Evolutionary conservation across 2,797 vertebrate species (phyloP), one percentile per base, ranked within the genome.

Genomic region (Esox masquinongy): DNA sequence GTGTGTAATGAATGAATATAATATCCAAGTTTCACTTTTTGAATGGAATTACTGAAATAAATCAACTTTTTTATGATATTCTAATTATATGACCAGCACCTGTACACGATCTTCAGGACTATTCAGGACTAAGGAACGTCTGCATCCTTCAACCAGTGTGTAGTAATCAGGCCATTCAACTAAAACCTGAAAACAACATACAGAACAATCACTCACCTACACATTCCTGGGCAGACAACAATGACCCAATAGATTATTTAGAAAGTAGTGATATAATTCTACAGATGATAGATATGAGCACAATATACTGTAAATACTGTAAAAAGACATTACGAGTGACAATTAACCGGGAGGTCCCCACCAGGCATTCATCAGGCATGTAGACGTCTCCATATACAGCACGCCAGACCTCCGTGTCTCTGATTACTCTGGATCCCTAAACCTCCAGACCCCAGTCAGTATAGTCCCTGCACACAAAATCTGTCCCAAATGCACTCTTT

Each of bases 301-400:
- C 72, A 63, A 79, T 73, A 74, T 22, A 56, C 16, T 53, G 19
- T 75, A 64, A 82, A 80, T 72, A 68, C 26, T 11, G 12, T 43
- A 43, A 1, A 43, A 43, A 43, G 2, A 43, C 0, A 47, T 47
- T 47, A 12, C 12, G 43, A 47, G 43, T 4, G 43, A 47, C 43
- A 47, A 47, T 47, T 47, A 47, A 12, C 11, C 6, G 12, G 43
- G 12, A 47, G 43, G 9, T 11, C 39, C 39, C 39, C 39, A 43
- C 0, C 39, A 43, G 39, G 39, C 5, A 43, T 43, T 43, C 9
- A 43, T 6, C 43, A 47, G 12, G 43, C 43, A 47, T 80, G 83
- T 82, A 84, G 89, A 84, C 29, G 76, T 74, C 76, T 47, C 12
- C 9, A 47, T 47, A 83, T 77, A 82, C 11, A 77, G 74, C 70